These are phyloP conservation scores for Spilarctia lutea DNA, from an alignment of 2,888 invertebrate species.

Conservation along the genomic window DNA sequence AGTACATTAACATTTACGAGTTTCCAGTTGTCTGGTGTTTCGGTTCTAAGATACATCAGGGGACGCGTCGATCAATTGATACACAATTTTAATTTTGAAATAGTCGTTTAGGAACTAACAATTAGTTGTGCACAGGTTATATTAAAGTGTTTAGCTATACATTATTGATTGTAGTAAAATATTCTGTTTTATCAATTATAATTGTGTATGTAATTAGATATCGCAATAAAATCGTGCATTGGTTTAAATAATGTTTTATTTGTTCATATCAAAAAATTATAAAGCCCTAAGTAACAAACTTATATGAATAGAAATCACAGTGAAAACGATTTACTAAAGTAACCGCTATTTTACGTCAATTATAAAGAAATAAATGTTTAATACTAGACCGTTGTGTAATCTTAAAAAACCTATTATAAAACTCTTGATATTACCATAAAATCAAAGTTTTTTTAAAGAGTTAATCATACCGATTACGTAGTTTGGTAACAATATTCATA, in stretches of 20 bases:
- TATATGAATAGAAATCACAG: conserved; percentile 46
- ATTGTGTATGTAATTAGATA: conserved; percentile 84
- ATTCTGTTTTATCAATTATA: conserved; percentile 73
- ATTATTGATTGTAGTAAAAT: conserved; percentile 48
- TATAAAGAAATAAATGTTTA: conserved; percentile 1
- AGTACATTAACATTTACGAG: conserved; percentile 60
- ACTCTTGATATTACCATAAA: neutral
- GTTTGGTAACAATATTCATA: neutral
- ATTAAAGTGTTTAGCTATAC: conserved; percentile 42
- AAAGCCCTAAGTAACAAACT: conserved; percentile 36
- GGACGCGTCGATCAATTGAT: conserved; percentile 66
- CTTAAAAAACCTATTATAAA: neutral
- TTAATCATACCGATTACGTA: neutral
- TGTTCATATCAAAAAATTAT: conserved; percentile 39
- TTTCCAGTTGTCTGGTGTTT: conserved; percentile 67
- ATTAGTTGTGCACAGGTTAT: conserved; percentile 54
- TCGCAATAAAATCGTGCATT: conserved; percentile 82
- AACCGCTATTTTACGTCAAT: conserved; percentile 28
- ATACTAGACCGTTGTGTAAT: neutral
- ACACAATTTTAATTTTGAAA: conserved; percentile 81
- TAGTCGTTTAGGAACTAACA: conserved; percentile 53
- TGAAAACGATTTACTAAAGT: conserved; percentile 32
- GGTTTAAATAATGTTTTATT: conserved; percentile 66
- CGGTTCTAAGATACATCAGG: conserved; percentile 79
- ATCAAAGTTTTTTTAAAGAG: neutral